Evolutionary conservation across 2,888 invertebrate species (phyloP).

Genomic region (Glomeris marginata): DNA sequence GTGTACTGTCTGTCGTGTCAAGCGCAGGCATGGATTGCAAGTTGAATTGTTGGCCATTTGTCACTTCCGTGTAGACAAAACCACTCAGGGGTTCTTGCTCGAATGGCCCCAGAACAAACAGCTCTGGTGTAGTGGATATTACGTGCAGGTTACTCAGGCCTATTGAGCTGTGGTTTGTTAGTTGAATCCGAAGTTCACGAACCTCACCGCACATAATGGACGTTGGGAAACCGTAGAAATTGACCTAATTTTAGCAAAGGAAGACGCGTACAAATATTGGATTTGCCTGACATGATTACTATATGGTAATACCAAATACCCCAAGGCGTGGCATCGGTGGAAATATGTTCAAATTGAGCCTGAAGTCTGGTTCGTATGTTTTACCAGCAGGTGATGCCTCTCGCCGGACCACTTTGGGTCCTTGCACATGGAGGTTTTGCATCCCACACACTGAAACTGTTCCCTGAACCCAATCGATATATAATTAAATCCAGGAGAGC

Average conservation of each 20-base stretch:
- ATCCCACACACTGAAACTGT: constrained; percentile 27
- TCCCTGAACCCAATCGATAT: background rate
- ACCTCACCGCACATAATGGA: constrained; percentile 60
- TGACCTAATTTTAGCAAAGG: constrained; percentile 51
- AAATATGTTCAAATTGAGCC: constrained; percentile 57
- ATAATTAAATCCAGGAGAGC: too few relatives aligned
- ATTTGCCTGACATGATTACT: background rate
- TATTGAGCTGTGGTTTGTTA: constrained; percentile 49
- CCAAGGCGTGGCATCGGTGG: constrained; percentile 68
- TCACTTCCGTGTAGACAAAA: constrained; percentile 7
- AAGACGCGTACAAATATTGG: too few relatives aligned
- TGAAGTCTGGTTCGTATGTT: constrained; percentile 44
- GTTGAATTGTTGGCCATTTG: constrained; percentile 10
- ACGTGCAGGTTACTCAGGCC: constrained; percentile 46
- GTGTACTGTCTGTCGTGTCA: background rate
- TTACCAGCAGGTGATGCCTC: constrained; percentile 35
- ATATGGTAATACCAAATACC: constrained; percentile 33
- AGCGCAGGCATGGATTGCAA: constrained; percentile 8
- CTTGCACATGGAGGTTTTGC: constrained; percentile 35
- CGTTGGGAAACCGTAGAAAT: constrained; percentile 48
- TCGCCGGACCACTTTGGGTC: constrained; percentile 38
- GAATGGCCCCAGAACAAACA: constrained; percentile 36
- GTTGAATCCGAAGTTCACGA: constrained; percentile 47
- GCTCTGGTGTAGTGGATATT: constrained; percentile 52
- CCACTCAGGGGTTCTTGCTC: constrained; percentile 21